phyloP scores from a whole-genome alignment of 1,140 invertebrate species.

The Bicyclus anynana region DNA sequence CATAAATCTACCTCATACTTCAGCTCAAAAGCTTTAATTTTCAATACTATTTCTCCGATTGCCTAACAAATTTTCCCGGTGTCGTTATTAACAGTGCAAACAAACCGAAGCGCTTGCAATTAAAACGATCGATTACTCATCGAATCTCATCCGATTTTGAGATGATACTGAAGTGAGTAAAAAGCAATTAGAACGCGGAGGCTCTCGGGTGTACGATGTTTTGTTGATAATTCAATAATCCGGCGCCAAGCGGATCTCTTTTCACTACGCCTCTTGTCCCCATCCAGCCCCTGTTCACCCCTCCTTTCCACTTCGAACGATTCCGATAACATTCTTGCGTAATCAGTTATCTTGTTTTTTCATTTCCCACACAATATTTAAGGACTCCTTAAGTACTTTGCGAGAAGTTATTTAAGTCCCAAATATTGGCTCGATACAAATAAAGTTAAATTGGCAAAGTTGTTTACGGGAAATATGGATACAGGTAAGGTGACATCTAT shows the following conservation, averaged over 20 bases:
- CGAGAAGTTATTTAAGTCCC: slow-evolving; percentile 58
- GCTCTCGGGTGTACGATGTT: slow-evolving; percentile 66
- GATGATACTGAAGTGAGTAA: slow-evolving; percentile 56
- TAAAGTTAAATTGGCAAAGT: slow-evolving; percentile 76
- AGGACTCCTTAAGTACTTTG: slow-evolving; percentile 44
- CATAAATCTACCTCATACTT: no score
- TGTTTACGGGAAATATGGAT: slow-evolving; percentile 37
- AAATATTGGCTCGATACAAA: slow-evolving; percentile 65
- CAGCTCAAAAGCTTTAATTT: no score
- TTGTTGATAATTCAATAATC: slow-evolving; percentile 76
- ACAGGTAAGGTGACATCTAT: slow-evolving; percentile 62
- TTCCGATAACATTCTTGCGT: slow-evolving; percentile 57
- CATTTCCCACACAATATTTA: slow-evolving; percentile 59
- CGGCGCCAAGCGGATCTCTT: slow-evolving; percentile 52
- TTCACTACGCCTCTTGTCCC: slow-evolving; percentile 44
- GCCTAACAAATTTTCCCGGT: slow-evolving; percentile 5
- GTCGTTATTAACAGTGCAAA: slow-evolving; percentile 41
- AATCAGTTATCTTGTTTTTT: slow-evolving; percentile 70
- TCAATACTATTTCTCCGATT: not conserved
- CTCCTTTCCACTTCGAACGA: slow-evolving; percentile 22
- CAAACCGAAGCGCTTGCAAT: slow-evolving; percentile 47
- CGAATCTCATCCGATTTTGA: slow-evolving; percentile 57
- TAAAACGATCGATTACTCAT: slow-evolving; percentile 58
- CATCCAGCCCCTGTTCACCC: slow-evolving; percentile 15
- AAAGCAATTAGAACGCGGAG: slow-evolving; percentile 69